Base-by-base conservation (phyloP, 2,888 invertebrate species). In the Lamellibrachia columna region DNA sequence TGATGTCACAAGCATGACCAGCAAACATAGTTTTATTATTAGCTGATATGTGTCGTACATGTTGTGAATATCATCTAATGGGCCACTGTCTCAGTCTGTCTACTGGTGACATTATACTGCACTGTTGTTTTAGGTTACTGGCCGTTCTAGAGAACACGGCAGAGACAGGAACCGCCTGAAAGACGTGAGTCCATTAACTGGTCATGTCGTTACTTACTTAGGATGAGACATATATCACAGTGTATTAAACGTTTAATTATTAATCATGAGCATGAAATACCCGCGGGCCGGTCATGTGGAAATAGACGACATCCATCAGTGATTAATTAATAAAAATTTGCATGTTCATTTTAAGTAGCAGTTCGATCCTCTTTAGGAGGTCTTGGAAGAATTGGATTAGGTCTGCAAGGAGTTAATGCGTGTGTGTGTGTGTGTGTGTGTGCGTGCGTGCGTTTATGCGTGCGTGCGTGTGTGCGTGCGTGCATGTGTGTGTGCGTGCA, bases 161-260 rank as follows among this genome's bases (percentile, higher is more conserved):
- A 52, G 90, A 40, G 92, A 90, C 15, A 90, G 53, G 55, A 92
- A 28, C 15, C 92, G 90, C 53, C 90, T 92, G 52, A 91, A 60
- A 52, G 93, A 93, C 53, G 93, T 93, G 75, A 91, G 92, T 53
- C 8, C 15, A 91, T 11, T 22, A 22, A 15, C 75, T 75, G 22
- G 15, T n/a, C n/a, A 15, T 6, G 6, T 22, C n/a, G 75, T 22
- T 75, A 22, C 75, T 75, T 75, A 75, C 75, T 22, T n/a, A 3
- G 15, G 11, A 6, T 22, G 40, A 40, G 40, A 40, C 40, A 40
- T 15, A 75, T 75, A n/a, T 75, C 75, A 75, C 75, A 75, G 75
- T 75, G 22, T 75, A n/a, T 75, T 75, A 75, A 75, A 75, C 75
- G n/a, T 75, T 75, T 75, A 75, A 75, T 75, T 75, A 75, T 75